A percentile compares a stretch with the other conserved stretches of the same genome.
Evolutionary conservation across 1,140 invertebrate genomes (phyloP).

Genomic region (Oscheius sp.): DNA sequence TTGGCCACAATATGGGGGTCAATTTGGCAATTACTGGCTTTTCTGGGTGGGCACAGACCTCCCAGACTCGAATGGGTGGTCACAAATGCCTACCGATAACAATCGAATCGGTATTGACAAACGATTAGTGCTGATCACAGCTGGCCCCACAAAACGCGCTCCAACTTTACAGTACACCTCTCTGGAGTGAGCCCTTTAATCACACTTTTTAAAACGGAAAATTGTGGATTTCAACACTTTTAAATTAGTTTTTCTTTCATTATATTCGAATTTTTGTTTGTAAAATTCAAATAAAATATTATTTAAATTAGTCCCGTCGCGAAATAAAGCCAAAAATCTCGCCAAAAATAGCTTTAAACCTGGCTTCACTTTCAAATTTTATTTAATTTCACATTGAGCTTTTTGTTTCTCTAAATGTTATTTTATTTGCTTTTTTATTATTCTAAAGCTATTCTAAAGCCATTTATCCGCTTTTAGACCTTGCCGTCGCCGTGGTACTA

Average conservation of each 20-base stretch:
- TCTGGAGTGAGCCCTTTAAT: no score
- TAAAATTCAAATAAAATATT: no score
- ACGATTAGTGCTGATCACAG: background rate
- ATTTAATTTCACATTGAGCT: background rate
- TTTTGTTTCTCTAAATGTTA: background rate
- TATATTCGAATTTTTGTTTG: no score
- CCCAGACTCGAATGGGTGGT: no score
- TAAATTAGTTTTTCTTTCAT: no score
- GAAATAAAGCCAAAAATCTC: no score
- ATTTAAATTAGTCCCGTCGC: no score
- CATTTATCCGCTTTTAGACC: background rate
- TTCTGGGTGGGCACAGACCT: no score
- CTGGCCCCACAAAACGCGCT: background rate
- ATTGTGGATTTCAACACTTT: no score
- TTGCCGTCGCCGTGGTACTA: background rate
- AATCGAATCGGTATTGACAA: background rate
- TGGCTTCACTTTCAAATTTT: background rate
- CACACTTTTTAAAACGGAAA: no score
- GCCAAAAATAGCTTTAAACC: no score
- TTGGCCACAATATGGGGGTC: background rate
- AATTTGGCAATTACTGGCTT: no score
- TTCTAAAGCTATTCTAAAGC: background rate
- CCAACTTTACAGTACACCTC: background rate
- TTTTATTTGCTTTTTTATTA: background rate
- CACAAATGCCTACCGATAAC: background rate